A percentile compares a stretch with the other conserved stretches of the same genome.
phyloP scores from a whole-genome alignment of 2,797 vertebrate genomes.

The Anisognathus igniventris region DNA sequence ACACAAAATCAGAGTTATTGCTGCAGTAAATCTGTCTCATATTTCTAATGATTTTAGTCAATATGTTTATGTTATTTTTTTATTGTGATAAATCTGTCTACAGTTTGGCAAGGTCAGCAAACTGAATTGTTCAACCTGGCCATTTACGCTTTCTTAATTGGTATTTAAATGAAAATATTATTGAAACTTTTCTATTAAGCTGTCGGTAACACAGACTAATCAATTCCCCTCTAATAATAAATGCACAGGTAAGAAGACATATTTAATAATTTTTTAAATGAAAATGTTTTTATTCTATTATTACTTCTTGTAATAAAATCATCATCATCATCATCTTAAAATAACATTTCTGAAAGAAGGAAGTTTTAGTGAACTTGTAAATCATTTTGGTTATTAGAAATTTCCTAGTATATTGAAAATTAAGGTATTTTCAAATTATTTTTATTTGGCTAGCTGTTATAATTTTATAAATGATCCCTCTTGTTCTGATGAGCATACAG shows the following conservation, averaged over 20 bases:
- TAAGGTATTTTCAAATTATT: background rate
- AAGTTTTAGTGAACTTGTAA: background rate
- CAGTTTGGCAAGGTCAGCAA: background rate
- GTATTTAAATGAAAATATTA: background rate
- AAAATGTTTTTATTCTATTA: background rate
- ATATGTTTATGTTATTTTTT: background rate
- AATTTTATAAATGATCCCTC: background rate
- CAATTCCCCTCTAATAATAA: background rate
- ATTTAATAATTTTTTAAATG: background rate
- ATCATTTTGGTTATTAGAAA: fast-evolving
- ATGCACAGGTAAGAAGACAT: background rate
- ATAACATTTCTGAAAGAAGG: background rate
- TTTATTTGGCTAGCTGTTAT: background rate
- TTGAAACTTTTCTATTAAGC: background rate
- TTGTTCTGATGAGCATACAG: background rate
- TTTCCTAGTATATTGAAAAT: background rate
- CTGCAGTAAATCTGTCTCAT: background rate
- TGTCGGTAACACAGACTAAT: background rate
- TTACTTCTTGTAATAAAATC: background rate
- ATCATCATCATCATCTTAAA: background rate
- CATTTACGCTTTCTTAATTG: fast-evolving
- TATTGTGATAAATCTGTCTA: background rate
- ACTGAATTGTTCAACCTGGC: background rate
- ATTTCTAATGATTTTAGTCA: background rate
- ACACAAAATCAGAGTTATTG: background rate